Evolutionary conservation across 2,888 invertebrate species (phyloP), one percentile per base, ranked within the genome.

Genomic region (Spatulosminthurus flaviceps): DNA sequence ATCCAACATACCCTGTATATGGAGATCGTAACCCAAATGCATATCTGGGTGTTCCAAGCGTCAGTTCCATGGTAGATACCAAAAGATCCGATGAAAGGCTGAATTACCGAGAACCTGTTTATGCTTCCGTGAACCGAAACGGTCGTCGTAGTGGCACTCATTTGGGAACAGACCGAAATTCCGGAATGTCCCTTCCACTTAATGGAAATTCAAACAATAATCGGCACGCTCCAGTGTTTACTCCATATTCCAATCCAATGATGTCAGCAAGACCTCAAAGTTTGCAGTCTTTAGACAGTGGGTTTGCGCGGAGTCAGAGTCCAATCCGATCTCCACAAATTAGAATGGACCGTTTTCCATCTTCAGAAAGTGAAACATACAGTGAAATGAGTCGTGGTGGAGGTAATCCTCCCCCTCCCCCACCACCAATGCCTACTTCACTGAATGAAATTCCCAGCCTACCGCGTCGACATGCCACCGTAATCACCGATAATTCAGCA

Each of bases 281-380:
- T 73, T 24, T 29, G 0, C 41, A 64, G 19, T 72, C 73, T 24
- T 19, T 66, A 24, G 70, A 77, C 70, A 70, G 69, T 61, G 77
- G 77, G 11, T 70, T 70, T 61, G 22, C 28, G 4, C 67, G 43
- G 0, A 29, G 70, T 60, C 77, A 43, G 4, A 70, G 51, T 42
- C 70, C 41, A 21, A 28, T 24, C 19, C 9, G 70, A 22, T 21
- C 19, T 21, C 77, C 64, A 9, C 77, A 78, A 22, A 67, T 77
- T n/a, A 51, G 82, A 1, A 51, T 81, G 69, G 82, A 82, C 51
- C 81, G 79, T 34, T 82, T 82, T 42, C 82, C 83, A 11, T 81
- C 82, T 24, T 82, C 82, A n/a, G 83, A 83, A 22, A 81, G 81
- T 72, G 83, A 83, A n/a, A 81, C 79, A 0, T 81, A 81, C 71